A percentile compares a stretch with the other conserved stretches of the same genome.
Conservation (phyloP, 1,140 invertebrate species). For the Tetragnatha versicolor region DNA sequence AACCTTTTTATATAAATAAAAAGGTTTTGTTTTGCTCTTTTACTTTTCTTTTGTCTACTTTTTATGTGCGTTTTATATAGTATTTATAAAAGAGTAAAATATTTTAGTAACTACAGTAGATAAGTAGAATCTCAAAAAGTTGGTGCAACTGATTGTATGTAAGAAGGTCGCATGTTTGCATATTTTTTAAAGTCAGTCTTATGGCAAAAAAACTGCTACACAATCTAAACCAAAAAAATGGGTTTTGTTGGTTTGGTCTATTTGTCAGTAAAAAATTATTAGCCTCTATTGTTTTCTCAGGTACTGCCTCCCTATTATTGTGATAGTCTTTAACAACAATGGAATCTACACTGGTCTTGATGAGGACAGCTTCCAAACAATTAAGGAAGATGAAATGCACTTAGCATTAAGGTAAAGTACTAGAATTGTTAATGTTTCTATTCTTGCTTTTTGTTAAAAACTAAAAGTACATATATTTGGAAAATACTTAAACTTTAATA, state of each 20-base stretch:
- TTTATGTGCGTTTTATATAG: no score
- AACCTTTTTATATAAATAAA: no score
- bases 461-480: constrained; percentile 61
- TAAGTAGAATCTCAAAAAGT: background rate
- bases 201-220: background rate
- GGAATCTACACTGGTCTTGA: constrained; percentile 90
- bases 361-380: constrained; percentile 74
- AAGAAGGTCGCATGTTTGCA: background rate
- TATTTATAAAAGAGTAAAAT: no score
- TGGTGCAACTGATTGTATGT: background rate
- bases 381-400: constrained; percentile 71
- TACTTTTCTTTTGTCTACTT: no score
- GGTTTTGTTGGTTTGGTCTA: background rate
- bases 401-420: constrained; percentile 66
- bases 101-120: background rate
- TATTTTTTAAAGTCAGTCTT: background rate
- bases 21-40: no score
- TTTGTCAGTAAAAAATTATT: no score
- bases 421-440: background rate
- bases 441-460: constrained; percentile 53
- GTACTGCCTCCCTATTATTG: constrained; percentile 88
- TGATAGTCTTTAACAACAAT: constrained; percentile 95
- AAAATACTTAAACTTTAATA: no score
- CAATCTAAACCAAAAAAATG: background rate
- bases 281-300: no score